Percentiles rank a stretch among this genome's conserved stretches.
Evolutionary conservation across 2,888 invertebrate species (phyloP).

Genomic region (Cotesia congregata): DNA sequence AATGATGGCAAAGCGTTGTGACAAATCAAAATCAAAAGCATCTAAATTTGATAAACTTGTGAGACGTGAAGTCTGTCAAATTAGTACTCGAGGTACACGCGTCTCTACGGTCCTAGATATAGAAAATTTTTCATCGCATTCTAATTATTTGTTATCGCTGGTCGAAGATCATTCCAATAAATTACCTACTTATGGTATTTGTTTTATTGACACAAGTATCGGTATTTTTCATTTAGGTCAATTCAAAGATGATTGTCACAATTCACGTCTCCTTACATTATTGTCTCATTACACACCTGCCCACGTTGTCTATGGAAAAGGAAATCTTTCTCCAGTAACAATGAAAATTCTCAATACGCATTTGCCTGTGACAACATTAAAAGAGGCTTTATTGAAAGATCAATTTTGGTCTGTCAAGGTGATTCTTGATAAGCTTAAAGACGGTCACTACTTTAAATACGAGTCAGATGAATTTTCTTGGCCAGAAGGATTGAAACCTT

Average conservation of each 20-base stretch:
- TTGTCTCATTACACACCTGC: constrained; percentile 91
- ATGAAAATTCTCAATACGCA: constrained; percentile 79
- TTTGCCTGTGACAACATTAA: constrained; percentile 77
- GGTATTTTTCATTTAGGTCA: constrained; percentile 92
- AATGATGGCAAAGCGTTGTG: constrained; percentile 88
- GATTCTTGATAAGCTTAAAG: constrained; percentile 75
- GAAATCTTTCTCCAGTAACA: constrained; percentile 76
- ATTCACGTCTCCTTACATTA: constrained; percentile 89
- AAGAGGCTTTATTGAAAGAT: constrained; percentile 79
- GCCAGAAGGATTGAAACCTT: constrained; percentile 81
- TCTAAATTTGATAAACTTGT: constrained; percentile 94
- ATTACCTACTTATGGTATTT: constrained; percentile 83
- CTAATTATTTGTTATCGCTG: constrained; percentile 84
- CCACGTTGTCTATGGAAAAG: constrained; percentile 86
- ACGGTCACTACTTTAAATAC: constrained; percentile 64
- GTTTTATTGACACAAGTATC: constrained; percentile 95
- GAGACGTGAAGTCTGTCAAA: constrained; percentile 92
- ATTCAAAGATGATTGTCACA: constrained; percentile 93
- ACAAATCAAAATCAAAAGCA: constrained; percentile 73
- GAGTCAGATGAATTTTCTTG: constrained; percentile 70
- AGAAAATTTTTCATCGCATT: constrained; percentile 77
- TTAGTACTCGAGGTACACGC: constrained; percentile 88
- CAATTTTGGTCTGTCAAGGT: constrained; percentile 86
- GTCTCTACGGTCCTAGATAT: constrained; percentile 89
- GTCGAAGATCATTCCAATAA: constrained; percentile 78